Evolutionary conservation across 2,113 vertebrate genomes (phyloP).

Genomic region (Paraplagusia blochii): DNA sequence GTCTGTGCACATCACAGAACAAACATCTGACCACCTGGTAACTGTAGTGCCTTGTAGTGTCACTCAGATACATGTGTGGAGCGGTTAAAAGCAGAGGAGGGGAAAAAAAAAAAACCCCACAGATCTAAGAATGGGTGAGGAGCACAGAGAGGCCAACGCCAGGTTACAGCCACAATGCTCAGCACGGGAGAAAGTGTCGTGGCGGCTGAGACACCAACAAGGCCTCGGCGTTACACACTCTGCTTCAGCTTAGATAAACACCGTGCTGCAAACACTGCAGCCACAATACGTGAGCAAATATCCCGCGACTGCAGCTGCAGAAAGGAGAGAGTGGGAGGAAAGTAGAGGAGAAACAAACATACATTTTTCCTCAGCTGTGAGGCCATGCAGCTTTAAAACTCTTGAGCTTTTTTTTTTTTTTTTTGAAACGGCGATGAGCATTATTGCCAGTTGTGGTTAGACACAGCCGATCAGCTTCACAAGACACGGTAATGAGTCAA

Average conservation of each 20-base stretch:
- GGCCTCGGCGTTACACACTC: constrained; percentile 13
- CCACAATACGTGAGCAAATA: constrained; percentile 32
- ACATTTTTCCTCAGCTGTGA: constrained; percentile 68
- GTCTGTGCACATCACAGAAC: constrained; percentile 16
- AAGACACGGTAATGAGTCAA: constrained; percentile 99
- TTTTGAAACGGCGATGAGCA: constrained; percentile 79
- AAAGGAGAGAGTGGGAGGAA: constrained; percentile 35
- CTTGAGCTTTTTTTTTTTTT: constrained; percentile 62
- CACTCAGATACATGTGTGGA: constrained; percentile 26
- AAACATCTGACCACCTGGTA: constrained; percentile 33
- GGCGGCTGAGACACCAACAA: constrained; percentile 34
- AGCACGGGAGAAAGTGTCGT: constrained; percentile 8
- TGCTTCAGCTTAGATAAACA: constrained; percentile 32
- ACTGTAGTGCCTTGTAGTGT: constrained; percentile 29
- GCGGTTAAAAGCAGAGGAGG: constrained; percentile 49
- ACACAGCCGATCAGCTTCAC: constrained; percentile 99
- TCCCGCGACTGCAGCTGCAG: constrained; percentile 61
- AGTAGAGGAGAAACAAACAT: constrained; percentile 57
- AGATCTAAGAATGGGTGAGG: background rate
- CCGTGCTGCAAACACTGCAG: constrained; percentile 32
- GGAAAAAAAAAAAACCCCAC: no score
- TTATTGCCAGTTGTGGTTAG: constrained; percentile 98
- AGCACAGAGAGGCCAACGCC: constrained; percentile 1
- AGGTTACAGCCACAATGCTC: background rate
- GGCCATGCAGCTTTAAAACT: constrained; percentile 66